Percentiles rank a stretch among this genome's conserved stretches.
Evolutionary conservation across 2,113 vertebrate species (phyloP).

Genomic region (Pterophyllum scalare): DNA sequence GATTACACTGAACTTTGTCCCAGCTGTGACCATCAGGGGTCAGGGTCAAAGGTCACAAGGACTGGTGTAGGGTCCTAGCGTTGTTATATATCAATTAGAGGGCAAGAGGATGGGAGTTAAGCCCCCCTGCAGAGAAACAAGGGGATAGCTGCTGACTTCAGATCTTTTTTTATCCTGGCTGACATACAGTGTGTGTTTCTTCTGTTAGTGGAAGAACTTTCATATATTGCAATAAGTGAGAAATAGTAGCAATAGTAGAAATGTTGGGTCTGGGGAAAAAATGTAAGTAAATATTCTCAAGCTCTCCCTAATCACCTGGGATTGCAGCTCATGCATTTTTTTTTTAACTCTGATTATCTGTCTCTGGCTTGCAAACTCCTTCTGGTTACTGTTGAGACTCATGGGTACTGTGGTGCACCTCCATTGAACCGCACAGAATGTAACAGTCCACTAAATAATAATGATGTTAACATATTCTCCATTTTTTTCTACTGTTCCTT

Average conservation of each 20-base stretch:
- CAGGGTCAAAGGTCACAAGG: constrained; percentile 56
- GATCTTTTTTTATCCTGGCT: constrained; percentile 59
- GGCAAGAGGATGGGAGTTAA: constrained; percentile 24
- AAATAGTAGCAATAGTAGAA: neutral
- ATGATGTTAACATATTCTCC: constrained; percentile 43
- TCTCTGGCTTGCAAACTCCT: neutral
- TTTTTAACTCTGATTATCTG: neutral
- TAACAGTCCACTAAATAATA: constrained; percentile 50
- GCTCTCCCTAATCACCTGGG: neutral
- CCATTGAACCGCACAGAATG: neutral
- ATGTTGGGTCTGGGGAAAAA: neutral
- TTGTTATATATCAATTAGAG: constrained; percentile 78
- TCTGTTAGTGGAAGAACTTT: neutral
- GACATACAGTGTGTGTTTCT: constrained; percentile 16
- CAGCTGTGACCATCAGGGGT: constrained; percentile 67
- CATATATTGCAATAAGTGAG: neutral
- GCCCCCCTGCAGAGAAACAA: constrained; percentile 48
- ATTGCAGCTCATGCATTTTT: neutral
- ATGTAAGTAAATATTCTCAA: neutral
- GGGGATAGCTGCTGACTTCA: constrained; percentile 34
- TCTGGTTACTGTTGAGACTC: neutral
- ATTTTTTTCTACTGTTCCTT: constrained; percentile 18
- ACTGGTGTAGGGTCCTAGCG: constrained; percentile 54
- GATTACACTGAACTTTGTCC: constrained; percentile 58
- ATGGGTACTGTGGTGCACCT: neutral